Base-by-base conservation (phyloP, 2,888 invertebrate genomes). In the Xestoiulus laeticollis region DNA sequence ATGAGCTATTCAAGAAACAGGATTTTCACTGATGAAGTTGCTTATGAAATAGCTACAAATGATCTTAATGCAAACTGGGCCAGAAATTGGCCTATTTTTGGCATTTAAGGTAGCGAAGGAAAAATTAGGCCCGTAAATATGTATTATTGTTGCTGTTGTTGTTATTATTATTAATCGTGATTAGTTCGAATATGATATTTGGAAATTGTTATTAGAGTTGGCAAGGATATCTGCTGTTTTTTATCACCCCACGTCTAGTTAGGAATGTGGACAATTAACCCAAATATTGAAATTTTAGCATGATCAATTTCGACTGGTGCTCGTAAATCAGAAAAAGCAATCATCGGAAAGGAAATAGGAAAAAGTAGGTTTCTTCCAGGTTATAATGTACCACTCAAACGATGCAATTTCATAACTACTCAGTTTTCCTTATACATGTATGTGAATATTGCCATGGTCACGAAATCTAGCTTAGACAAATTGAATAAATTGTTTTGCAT, bases 301-400 rank as follows among this genome's bases (percentile, higher is more conserved):
- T 30, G 78, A 78, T 78, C 78, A 78, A 78, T 78, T 78, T 78
- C 78, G 30, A 16, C 78, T 16, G 78, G 78, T 16, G 78, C 14
- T 78, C 78, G 78, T 78, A 78, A 78, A 78, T 78, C 78, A 78
- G 78, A 16, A 78, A 78, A 78, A n/a, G 78, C 78, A 78, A 78
- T 78, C 26, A 78, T 78, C 78, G 3, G 30, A 14, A 78, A 26
- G 30, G 78, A 30, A 78, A 14, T 78, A 14, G 78, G 16, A 14
- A 16, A 78, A 78, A 16, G 10, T 78, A 30, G 30, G 30, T 14
- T 48, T 14, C 48, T 48, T 48, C 14, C 19, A 19, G 48, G 48
- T 14, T 59, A 88, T 88, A 88, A 38, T 38, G 38, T 38, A 5
- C 38, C 6, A 38, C 6, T 38, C 38, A 38, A 38, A 38, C 38